These are phyloP conservation scores for Polymixis lichenea DNA, from an alignment of 2,888 invertebrate genomes.

Conservation along the genomic window DNA sequence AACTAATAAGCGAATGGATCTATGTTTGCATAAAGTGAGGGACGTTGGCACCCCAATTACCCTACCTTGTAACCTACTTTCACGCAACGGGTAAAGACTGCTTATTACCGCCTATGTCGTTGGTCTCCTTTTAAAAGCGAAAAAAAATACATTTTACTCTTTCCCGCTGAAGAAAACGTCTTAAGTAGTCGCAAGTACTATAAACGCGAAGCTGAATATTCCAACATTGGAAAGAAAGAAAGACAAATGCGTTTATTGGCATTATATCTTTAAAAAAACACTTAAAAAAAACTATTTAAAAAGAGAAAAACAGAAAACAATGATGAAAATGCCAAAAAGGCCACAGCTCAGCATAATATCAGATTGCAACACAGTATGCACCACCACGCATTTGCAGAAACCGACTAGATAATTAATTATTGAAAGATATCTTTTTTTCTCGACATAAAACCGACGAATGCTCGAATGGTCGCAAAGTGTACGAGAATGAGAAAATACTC, in stretches of 20 bases:
- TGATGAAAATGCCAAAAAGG: no score
- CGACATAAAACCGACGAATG: conserved; percentile 35
- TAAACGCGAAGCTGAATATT: conserved; percentile 20
- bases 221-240: conserved; percentile 6
- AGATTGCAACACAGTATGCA: no score
- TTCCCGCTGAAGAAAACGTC: conserved; percentile 33
- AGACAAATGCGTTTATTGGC: no score
- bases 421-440: conserved; percentile 32
- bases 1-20: conserved; percentile 56
- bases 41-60: conserved; percentile 70
- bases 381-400: neutral
- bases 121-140: conserved; percentile 60
- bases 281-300: no score
- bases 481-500: conserved; percentile 63
- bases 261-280: no score
- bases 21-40: conserved; percentile 60
- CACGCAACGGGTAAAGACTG: conserved; percentile 63
- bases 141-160: conserved; percentile 50
- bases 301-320: no score
- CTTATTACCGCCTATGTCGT: conserved; percentile 64
- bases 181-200: conserved; percentile 26
- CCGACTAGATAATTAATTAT: conserved; percentile 41
- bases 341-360: no score
- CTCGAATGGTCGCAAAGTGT: conserved; percentile 39
- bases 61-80: conserved; percentile 70